phyloP scores from a whole-genome alignment of 2,113 vertebrate genomes.

The Helogale parvula region DNA sequence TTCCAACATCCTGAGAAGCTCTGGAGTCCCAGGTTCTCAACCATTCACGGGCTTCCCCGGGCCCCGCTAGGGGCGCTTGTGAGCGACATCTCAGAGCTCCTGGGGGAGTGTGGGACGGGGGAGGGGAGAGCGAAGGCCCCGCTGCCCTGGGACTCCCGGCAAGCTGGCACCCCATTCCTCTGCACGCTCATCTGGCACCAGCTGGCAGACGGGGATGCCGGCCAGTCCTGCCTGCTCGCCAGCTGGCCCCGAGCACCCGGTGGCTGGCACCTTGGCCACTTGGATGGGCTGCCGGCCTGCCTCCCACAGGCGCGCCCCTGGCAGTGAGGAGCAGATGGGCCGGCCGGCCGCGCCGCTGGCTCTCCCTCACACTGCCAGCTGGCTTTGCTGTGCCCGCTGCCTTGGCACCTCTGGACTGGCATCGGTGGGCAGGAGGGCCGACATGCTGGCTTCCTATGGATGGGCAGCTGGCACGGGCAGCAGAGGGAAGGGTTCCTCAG shows the following conservation, averaged over 20 bases:
- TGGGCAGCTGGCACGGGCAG: constrained; percentile 55
- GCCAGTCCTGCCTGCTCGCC: constrained; percentile 55
- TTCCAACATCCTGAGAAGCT: accelerated
- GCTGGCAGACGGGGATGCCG: constrained; percentile 5
- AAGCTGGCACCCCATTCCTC: background rate
- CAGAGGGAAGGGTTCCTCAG: background rate
- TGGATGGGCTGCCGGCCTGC: constrained; percentile 12
- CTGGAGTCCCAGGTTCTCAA: background rate
- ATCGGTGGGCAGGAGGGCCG: background rate
- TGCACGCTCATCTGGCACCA: background rate
- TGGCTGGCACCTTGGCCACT: constrained; percentile 66
- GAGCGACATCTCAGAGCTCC: background rate
- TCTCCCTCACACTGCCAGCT: constrained; percentile 69
- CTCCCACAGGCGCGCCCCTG: constrained; percentile 65
- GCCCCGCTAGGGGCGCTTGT: background rate
- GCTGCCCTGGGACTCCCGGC: background rate
- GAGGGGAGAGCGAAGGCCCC: background rate
- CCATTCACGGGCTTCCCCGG: accelerated
- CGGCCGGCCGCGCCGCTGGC: background rate
- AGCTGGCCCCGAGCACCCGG: constrained; percentile 56
- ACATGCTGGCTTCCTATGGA: constrained; percentile 64
- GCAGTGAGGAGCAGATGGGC: constrained; percentile 75
- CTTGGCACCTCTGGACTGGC: constrained; percentile 78
- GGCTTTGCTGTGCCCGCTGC: constrained; percentile 66
- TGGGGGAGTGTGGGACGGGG: background rate